Base-by-base conservation (phyloP, 2,888 invertebrate species). In the Atherix ibis region DNA sequence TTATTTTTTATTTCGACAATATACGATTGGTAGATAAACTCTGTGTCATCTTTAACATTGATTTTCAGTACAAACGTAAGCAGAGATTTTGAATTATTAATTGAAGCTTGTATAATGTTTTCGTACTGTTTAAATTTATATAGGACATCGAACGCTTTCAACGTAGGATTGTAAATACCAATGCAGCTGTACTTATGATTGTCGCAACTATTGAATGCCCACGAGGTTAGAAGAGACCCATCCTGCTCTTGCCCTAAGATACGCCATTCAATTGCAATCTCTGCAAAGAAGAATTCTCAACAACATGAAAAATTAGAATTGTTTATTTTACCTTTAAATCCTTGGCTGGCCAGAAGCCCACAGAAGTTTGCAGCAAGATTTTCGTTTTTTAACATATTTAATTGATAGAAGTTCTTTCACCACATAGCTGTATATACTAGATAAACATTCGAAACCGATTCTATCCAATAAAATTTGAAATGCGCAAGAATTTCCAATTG, bases 211-310 rank as follows among this genome's bases (percentile, higher is more conserved):
- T 45, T 48, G 29, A 58, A 55, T 40, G 64, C 58, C 81, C 83
- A 84, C 17, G 76, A 71, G 19, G 82, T 65, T 18, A 84, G 54
- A 48, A 83, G 65, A 1, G 71, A 71, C 3, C 79, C 79, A 54
- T 82, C 76, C 54, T 76, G 76, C 52, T 85, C 84, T 56, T 84
- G 83, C 0, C 84, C 83, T 43, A 85, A 58, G 35, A 84, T 64
- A 37, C 81, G 73, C 81, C 83, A 83, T 64, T 83, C 79, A 43
- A 73, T 70, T 2, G 77, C 75, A 51, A 68, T 68, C 43, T 68
- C 74, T 75, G 55, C 24, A 62, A 45, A 38, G 31, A 58, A 36
- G 9, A 36, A 27, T 9, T 2, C 4, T 17, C 10, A 9, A 16
- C n/a, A 30, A 18, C 6, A 18, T 17, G 9, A n/a, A 32, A 35